Evolutionary conservation across 2,888 invertebrate species (phyloP).

Genomic region (Acholoe squamosa): DNA sequence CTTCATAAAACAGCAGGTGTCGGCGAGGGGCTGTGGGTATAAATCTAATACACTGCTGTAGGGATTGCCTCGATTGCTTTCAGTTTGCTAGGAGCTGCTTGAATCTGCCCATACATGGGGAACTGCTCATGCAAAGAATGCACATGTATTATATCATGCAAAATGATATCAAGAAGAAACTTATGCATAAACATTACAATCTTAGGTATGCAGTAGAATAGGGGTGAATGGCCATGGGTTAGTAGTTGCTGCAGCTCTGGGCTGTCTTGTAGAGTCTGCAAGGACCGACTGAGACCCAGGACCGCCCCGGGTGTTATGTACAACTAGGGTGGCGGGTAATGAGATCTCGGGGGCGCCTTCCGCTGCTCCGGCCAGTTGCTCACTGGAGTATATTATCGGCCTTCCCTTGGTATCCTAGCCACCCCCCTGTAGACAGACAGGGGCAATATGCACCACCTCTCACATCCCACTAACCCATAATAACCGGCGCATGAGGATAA

Average conservation of each 20-base stretch:
- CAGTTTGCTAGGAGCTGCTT: background rate
- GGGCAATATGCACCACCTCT: background rate
- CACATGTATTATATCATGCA: no score
- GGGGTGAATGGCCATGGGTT: background rate
- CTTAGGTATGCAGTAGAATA: no score
- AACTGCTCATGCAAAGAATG: background rate
- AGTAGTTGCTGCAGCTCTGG: background rate
- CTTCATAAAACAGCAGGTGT: no score
- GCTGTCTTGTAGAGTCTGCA: background rate
- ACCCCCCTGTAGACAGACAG: background rate
- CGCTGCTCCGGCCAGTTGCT: slow-evolving; percentile 10
- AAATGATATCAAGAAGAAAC: no score
- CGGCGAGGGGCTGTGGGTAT: no score
- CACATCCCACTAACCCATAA: background rate
- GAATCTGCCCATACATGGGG: background rate
- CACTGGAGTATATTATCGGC: background rate
- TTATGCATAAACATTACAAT: no score
- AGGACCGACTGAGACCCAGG: background rate
- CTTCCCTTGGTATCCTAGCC: background rate
- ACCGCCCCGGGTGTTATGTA: background rate
- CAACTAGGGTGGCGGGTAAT: background rate
- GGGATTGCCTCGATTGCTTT: no score
- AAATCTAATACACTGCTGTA: no score
- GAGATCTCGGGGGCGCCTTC: slow-evolving; percentile 4
- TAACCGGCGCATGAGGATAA: slow-evolving; percentile 2